These are phyloP conservation scores for Apomyelois bistriatella DNA, from an alignment of 2,888 invertebrate genomes.

Conservation along the genomic window DNA sequence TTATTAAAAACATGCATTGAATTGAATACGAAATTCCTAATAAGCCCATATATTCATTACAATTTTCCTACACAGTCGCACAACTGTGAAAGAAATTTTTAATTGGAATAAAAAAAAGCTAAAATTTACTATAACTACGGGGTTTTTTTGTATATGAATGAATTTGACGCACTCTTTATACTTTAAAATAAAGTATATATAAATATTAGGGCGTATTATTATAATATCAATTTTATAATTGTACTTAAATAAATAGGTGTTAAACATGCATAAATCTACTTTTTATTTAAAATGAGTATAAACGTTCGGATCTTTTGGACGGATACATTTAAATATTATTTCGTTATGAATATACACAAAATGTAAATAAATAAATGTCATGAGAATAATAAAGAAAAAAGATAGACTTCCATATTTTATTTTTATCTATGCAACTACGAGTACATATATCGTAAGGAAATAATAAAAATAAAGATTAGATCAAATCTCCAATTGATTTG, in stretches of 20 bases:
- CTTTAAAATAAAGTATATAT: background rate
- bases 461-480: background rate
- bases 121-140: too few species aligned
- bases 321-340: slow-evolving; percentile 7
- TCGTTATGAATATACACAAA: background rate
- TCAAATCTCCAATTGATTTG: too few species aligned
- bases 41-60: too few species aligned
- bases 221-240: slow-evolving; percentile 10
- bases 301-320: slow-evolving; percentile 6
- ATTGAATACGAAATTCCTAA: too few species aligned
- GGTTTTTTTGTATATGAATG: background rate
- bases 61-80: too few species aligned
- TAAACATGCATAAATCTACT: slow-evolving; percentile 14
- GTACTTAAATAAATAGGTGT: slow-evolving; percentile 17
- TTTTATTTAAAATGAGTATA: background rate
- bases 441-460: background rate
- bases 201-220: background rate
- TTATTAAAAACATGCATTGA: slow-evolving; percentile 18
- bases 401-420: too few species aligned
- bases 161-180: background rate
- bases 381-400: too few species aligned
- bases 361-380: too few species aligned
- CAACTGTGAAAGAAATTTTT: too few species aligned
- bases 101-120: too few species aligned
- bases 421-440: background rate